Percentiles rank a stretch among this genome's conserved stretches.
phyloP scores from a whole-genome alignment of 2,113 vertebrate species.

The Urocynchramus pylzowi region DNA sequence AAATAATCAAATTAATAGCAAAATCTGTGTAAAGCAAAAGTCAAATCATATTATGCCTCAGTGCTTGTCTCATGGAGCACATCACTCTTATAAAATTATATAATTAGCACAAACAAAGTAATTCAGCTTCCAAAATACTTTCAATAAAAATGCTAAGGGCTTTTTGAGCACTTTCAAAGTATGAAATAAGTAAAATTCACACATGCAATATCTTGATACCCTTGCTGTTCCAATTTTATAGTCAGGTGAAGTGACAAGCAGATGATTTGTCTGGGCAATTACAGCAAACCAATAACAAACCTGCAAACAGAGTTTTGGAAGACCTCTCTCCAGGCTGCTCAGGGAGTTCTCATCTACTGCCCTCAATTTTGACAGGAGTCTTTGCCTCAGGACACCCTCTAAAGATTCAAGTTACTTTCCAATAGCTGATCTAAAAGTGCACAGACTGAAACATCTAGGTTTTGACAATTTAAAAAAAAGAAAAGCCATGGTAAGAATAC shows the following conservation, averaged over 20 bases:
- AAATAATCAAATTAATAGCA: neutral
- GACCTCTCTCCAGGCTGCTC: neutral
- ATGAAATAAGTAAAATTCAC: neutral
- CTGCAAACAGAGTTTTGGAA: neutral
- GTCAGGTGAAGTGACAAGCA: neutral
- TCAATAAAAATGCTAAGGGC: neutral
- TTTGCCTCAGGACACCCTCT: neutral
- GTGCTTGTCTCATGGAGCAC: neutral
- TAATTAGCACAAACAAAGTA: neutral
- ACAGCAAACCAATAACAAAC: neutral
- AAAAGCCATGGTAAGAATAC: neutral
- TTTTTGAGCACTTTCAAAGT: neutral
- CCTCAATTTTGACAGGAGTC: neutral
- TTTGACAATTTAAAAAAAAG: neutral
- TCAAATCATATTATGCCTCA: neutral
- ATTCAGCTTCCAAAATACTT: neutral
- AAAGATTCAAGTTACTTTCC: neutral
- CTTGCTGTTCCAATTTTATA: neutral
- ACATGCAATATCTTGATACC: neutral
- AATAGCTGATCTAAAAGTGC: neutral
- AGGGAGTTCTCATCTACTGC: neutral
- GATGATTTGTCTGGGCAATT: neutral
- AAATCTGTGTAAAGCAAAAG: neutral
- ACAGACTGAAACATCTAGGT: neutral
- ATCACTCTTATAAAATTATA: neutral